Conservation (phyloP, 2,888 invertebrate species). For the Lordiphosa andalusiaca region DNA sequence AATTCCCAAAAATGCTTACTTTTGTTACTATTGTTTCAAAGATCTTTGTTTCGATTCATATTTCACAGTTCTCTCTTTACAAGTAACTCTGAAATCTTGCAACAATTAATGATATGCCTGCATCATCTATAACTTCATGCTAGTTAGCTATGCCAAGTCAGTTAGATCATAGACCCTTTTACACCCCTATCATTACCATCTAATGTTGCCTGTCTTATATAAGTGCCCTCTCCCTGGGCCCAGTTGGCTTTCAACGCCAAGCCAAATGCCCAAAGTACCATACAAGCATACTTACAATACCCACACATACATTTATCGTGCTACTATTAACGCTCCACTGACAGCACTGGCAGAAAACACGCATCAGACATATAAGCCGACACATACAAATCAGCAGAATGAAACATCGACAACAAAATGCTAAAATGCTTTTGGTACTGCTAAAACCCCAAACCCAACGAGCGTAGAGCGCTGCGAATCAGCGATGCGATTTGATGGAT, state of each 20-base stretch:
- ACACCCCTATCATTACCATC: conserved; percentile 44
- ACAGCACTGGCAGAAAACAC: conserved; percentile 58
- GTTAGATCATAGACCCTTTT: conserved; percentile 45
- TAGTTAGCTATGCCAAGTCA: conserved; percentile 49
- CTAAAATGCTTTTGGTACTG: conserved; percentile 38
- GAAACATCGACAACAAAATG: conserved; percentile 71
- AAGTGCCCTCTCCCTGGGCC: conserved; percentile 20
- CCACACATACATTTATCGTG: conserved; percentile 54
- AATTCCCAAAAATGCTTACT: no score
- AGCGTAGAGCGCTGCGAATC: conserved; percentile 72
- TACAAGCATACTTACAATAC: conserved; percentile 20
- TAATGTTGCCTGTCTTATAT: conserved; percentile 21
- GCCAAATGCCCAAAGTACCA: conserved; percentile 45
- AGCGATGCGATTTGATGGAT: conserved; percentile 80
- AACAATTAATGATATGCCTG: conserved; percentile 28
- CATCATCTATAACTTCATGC: conserved; percentile 47
- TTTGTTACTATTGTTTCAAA: no score
- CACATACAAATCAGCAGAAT: conserved; percentile 69
- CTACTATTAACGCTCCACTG: conserved; percentile 72
- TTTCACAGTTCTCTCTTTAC: background rate
- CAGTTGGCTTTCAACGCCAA: conserved; percentile 31
- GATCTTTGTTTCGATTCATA: no score
- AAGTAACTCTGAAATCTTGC: conserved; percentile 6
- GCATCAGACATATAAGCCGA: conserved; percentile 41
- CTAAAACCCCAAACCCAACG: conserved; percentile 48